Conservation (phyloP, 2,888 invertebrate genomes). For the Cotesia congregata region DNA sequence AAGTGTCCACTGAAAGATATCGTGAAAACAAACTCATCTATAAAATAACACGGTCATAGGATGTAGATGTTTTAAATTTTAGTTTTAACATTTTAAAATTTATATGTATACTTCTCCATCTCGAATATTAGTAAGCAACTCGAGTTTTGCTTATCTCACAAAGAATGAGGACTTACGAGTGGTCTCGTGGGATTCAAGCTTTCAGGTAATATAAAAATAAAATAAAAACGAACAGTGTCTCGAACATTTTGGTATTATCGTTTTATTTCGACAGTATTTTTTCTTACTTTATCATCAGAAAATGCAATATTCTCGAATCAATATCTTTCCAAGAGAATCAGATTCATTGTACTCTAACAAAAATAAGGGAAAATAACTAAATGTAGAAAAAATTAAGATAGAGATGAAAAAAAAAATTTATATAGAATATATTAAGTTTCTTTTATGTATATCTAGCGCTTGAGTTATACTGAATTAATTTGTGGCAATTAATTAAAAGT, state of each 20-base stretch:
- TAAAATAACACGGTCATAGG: too few species aligned
- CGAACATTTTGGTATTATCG: not conserved
- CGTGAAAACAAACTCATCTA: too few species aligned
- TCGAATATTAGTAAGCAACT: conserved; percentile 27
- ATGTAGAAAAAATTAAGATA: not conserved
- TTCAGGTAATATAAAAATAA: conserved; percentile 3
- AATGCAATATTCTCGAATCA: conserved; percentile 24
- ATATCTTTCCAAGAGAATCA: conserved; percentile 11
- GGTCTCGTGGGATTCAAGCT: conserved; percentile 48
- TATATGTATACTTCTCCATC: not conserved
- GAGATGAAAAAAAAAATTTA: not conserved
- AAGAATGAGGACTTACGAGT: conserved; percentile 53
- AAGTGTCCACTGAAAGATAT: too few species aligned
- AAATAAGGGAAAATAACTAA: conserved; percentile 5
- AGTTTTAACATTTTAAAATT: not conserved
- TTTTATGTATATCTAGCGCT: conserved; percentile 12
- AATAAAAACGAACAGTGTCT: conserved; percentile 11
- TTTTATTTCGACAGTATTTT: not conserved
- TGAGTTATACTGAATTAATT: conserved; percentile 39
- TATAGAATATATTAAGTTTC: conserved; percentile 34
- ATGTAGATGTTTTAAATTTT: too few species aligned
- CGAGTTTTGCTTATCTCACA: conserved; percentile 57
- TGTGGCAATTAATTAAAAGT: conserved; percentile 44
- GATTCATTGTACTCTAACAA: conserved; percentile 10
- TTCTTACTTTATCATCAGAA: not conserved